Base-by-base conservation (phyloP, 2,113 vertebrate species). In the Opisthocomus hoazin region DNA sequence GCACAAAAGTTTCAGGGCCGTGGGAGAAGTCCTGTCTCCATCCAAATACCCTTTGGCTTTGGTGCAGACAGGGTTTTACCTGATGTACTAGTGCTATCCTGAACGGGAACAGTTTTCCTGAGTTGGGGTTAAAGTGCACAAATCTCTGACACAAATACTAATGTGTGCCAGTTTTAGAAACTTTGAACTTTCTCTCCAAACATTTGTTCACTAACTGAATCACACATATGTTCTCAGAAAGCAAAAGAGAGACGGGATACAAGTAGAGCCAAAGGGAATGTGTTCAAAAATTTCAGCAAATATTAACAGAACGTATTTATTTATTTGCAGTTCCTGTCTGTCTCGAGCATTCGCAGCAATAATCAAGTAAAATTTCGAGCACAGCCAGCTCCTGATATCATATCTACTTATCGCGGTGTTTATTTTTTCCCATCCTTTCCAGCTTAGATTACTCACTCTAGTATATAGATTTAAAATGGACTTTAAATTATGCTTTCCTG, bases 321-420 rank as follows among this genome's bases (percentile, higher is more conserved):
- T 95, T 95, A 93, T 96, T 95, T 96, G 93, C 94, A 89, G 81
- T 95, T 97, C 94, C 95, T 96, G 94, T 84, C 94, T 94, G 84
- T 87, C 91, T 96, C 17, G 0, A 95, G 96, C 78, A 76, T 93
- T 87, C 94, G 43, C 87, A 89, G 89, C 77, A 94, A 89, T 57
- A 89, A 87, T 36, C 84, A 73, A 76, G 87, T 91, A 74, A 94
- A 84, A 93, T 70, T 94, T 97, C 89, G 94, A 70, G 95, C 81
- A 56, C 87, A 89, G 95, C 89, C 89, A 94, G 83, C 79, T 64
- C 69, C 69, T 89, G 91, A 88, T 96, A 91, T 65, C 93, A 46
- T 91, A 94, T 94, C 89, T 96, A 48, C 70, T 95, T 95, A 91
- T 89, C 71, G 2, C 16, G 34, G 26, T 91, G 95, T 97, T 96